These are phyloP conservation scores for Boloria euphrosyne DNA, from an alignment of 2,888 invertebrate genomes.

Conservation along the genomic window DNA sequence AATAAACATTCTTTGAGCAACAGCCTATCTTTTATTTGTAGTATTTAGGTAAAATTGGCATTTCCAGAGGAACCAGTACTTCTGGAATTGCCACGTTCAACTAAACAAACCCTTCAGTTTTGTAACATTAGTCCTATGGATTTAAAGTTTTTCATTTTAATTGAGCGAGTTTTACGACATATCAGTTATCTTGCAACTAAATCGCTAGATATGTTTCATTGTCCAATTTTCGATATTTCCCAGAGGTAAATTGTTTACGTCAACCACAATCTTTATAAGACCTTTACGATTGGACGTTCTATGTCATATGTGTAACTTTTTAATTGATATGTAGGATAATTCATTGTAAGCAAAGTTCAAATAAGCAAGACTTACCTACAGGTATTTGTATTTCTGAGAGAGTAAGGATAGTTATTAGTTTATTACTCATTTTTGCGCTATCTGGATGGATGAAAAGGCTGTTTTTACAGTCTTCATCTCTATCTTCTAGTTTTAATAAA, in stretches of 20 bases:
- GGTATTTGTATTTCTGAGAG: conserved; percentile 56
- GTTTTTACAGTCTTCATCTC: conserved; percentile 46
- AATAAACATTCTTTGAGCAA: conserved; percentile 34
- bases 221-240: conserved; percentile 45
- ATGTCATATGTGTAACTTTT: conserved; percentile 48
- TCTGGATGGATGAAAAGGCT: conserved; percentile 49
- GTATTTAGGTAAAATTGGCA: not conserved
- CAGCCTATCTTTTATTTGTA: not conserved
- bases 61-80: conserved; percentile 5
- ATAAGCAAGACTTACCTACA: conserved; percentile 48
- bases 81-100: not conserved
- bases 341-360: conserved; percentile 63
- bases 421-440: conserved; percentile 36
- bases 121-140: too few relatives aligned
- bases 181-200: conserved; percentile 15
- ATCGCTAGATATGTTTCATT: conserved; percentile 1
- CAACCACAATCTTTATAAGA: conserved; percentile 53
- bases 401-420: conserved; percentile 41
- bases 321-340: conserved; percentile 49
- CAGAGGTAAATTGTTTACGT: conserved; percentile 57
- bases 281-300: conserved; percentile 46
- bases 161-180: conserved; percentile 19
- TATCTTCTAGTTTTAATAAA: conserved; percentile 44
- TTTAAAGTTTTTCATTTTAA: conserved; percentile 8
- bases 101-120: too few relatives aligned